phyloP scores from a whole-genome alignment of 2,113 vertebrate species.

The Cynopterus brachyotis region DNA sequence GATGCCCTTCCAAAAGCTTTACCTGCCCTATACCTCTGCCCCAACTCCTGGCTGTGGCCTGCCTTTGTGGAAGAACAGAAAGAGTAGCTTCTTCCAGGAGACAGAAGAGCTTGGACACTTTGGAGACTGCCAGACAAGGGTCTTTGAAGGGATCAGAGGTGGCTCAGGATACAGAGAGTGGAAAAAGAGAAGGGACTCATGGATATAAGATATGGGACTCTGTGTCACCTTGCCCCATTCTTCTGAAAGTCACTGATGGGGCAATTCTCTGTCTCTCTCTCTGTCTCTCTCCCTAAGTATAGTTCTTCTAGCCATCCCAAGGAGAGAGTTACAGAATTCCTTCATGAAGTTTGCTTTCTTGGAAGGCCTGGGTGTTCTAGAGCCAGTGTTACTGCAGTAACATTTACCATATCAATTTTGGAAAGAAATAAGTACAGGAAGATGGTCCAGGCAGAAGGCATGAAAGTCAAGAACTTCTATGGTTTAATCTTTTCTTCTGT shows the following conservation, averaged over 20 bases:
- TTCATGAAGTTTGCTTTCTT: background rate
- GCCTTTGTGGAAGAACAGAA: background rate
- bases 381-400: slow-evolving; percentile 1
- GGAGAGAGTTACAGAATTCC: background rate
- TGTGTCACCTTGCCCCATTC: background rate
- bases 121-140: background rate
- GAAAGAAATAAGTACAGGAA: slow-evolving; percentile 50
- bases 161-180: background rate
- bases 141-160: background rate
- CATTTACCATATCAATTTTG: slow-evolving; percentile 28
- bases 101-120: background rate
- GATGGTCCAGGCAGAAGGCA: slow-evolving; percentile 47
- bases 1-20: background rate
- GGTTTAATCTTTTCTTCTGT: slow-evolving; percentile 65
- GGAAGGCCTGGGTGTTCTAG: background rate
- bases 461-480: slow-evolving; percentile 50
- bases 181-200: background rate
- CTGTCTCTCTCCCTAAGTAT: background rate
- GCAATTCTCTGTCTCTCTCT: background rate
- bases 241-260: background rate
- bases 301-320: background rate
- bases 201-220: background rate
- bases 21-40: no score
- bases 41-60: background rate
- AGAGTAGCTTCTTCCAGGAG: background rate